Percentiles rank a stretch among this genome's conserved stretches.
Conservation (phyloP, 1,140 invertebrate genomes). For the Theocolax elegans region DNA sequence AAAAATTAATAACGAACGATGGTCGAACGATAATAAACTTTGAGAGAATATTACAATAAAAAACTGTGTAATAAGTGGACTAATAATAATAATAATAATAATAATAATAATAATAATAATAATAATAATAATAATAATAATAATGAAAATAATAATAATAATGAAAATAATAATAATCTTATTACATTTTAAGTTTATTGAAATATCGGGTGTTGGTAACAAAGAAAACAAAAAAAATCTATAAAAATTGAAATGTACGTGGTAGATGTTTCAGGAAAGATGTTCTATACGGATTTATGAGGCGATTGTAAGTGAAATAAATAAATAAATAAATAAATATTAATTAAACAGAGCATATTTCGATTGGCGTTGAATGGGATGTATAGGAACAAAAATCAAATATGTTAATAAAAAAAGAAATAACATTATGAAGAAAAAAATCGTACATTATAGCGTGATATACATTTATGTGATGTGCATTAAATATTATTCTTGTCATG, state of each 20-base stretch:
- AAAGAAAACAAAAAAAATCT: not conserved
- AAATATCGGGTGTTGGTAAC: not conserved
- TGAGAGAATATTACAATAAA: no score
- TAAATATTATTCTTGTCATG: conserved; percentile 39
- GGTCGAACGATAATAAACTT: no score
- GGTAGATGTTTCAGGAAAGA: conserved; percentile 31
- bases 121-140: no score
- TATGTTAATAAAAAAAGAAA: no score
- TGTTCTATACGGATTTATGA: conserved; percentile 13
- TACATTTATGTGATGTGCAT: conserved; percentile 36
- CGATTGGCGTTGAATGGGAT: conserved; percentile 32
- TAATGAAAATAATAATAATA: not conserved
- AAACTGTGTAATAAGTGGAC: no score
- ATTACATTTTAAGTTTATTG: conserved; percentile 2
- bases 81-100: no score
- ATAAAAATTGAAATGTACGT: conserved; percentile 42
- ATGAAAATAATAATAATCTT: not conserved
- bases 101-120: no score
- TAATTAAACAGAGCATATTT: not conserved
- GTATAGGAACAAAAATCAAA: conserved; percentile 19
- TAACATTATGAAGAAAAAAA: not conserved
- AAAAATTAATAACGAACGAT: no score
- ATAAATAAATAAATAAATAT: conserved; percentile 16
- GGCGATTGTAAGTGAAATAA: no score
- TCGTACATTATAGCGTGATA: conserved; percentile 16